A percentile compares a stretch with the other conserved stretches of the same genome.
phyloP scores from a whole-genome alignment of 2,888 invertebrate species.

The Coleophora flavipennella region DNA sequence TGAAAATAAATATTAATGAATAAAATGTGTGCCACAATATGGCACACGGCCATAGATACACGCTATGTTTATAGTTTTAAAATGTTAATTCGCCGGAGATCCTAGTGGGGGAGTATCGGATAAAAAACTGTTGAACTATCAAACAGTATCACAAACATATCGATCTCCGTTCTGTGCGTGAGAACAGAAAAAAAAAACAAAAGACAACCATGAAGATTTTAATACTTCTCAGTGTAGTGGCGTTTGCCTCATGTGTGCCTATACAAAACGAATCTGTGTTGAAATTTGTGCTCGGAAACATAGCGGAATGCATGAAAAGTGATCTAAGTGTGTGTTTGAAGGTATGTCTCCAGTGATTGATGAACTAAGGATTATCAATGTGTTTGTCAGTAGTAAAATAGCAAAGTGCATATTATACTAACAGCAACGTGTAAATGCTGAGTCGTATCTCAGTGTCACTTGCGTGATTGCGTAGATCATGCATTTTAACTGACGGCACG shows the following conservation, averaged over 20 bases:
- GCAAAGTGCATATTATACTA: no score
- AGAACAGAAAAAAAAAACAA: constrained; percentile 12
- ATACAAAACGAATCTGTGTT: constrained; percentile 50
- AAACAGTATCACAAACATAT: constrained; percentile 53
- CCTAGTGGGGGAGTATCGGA: constrained; percentile 56
- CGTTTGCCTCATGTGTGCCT: constrained; percentile 39
- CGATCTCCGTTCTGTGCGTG: constrained; percentile 42
- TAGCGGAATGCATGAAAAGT: constrained; percentile 58
- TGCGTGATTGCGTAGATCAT: no score
- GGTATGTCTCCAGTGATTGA: constrained; percentile 35
- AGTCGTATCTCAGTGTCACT: no score
- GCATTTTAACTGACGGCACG: no score
- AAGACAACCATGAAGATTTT: constrained; percentile 47
- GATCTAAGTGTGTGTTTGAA: constrained; percentile 57
- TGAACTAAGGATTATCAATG: constrained; percentile 8
- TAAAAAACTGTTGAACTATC: constrained; percentile 63
- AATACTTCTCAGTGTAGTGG: constrained; percentile 43
- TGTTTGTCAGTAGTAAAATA: no score
- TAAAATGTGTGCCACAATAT: constrained; percentile 50
- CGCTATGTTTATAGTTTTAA: constrained; percentile 47
- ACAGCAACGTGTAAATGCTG: no score
- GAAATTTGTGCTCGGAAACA: constrained; percentile 38
- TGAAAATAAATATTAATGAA: constrained; percentile 59
- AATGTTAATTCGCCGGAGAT: constrained; percentile 50
- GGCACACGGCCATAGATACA: constrained; percentile 49